Conservation (phyloP, 2,888 invertebrate species). For the Leucoma salicis region DNA sequence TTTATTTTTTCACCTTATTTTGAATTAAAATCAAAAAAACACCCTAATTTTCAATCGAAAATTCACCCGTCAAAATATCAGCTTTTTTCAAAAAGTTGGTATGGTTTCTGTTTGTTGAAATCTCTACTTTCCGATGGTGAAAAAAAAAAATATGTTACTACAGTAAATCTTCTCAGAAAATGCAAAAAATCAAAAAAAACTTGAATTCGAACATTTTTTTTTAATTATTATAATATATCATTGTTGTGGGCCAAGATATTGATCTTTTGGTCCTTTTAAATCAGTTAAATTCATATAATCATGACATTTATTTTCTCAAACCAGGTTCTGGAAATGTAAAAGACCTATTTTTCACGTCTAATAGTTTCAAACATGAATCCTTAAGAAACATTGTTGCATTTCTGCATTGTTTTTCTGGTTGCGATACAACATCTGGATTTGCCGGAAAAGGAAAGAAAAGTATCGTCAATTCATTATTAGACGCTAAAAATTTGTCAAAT, state of each 20-base stretch:
- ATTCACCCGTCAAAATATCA: too few species aligned
- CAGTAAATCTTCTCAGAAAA: too few species aligned
- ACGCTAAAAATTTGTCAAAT: conserved; percentile 7
- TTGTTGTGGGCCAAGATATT: conserved; percentile 29
- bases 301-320: conserved; percentile 13
- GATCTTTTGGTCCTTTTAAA: conserved; percentile 35
- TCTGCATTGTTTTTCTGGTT: conserved; percentile 19
- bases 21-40: too few species aligned
- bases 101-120: too few species aligned
- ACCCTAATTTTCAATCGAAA: too few species aligned
- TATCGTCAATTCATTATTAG: conserved; percentile 13
- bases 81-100: too few species aligned
- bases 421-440: conserved; percentile 23
- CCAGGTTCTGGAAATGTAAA: conserved; percentile 13
- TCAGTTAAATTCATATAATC: conserved; percentile 20
- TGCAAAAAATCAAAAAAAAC: too few species aligned
- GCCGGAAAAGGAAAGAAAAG: conserved; percentile 22
- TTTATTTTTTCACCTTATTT: too few species aligned
- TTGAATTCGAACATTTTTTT: too few species aligned
- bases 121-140: too few species aligned
- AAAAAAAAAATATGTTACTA: too few species aligned
- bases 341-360: conserved; percentile 14
- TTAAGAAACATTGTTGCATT: conserved; percentile 20
- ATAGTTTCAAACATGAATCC: conserved; percentile 27
- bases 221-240: conserved; percentile 14